A percentile compares a stretch with the other conserved stretches of the same genome.
phyloP scores from a whole-genome alignment of 2,113 vertebrate species.

The Sigmodon hispidus region DNA sequence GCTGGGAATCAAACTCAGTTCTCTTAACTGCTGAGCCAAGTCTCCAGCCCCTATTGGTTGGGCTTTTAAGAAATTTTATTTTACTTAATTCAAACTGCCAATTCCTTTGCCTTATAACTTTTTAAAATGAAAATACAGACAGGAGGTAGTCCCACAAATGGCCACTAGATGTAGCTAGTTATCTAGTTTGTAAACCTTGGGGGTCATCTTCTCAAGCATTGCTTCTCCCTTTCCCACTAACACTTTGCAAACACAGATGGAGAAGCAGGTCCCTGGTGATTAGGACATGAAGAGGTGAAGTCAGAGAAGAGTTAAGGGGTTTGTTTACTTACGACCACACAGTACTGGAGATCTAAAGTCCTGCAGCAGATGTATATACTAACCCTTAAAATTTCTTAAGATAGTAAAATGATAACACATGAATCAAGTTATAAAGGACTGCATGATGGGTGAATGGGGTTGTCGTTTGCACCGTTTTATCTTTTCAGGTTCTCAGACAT shows the following conservation, averaged over 20 bases:
- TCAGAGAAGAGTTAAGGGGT: neutral
- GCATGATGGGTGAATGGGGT: neutral
- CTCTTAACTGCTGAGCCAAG: too few species aligned
- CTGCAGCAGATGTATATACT: too few species aligned
- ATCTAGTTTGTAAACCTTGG: conserved; percentile 47
- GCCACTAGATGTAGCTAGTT: conserved; percentile 72
- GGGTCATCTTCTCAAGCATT: too few species aligned
- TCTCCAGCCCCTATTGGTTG: too few species aligned
- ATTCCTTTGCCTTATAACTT: neutral
- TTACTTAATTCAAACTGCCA: neutral
- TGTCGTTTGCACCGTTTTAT: neutral
- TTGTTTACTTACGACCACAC: neutral
- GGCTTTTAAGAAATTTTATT: neutral
- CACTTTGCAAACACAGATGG: neutral
- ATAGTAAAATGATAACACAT: neutral
- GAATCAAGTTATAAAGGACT: neutral
- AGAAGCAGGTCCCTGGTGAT: too few species aligned
- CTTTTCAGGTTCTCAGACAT: neutral
- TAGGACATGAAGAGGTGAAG: neutral
- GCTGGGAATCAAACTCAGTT: too few species aligned
- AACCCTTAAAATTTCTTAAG: neutral
- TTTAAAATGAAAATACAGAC: neutral
- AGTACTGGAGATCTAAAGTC: neutral
- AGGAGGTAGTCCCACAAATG: neutral
- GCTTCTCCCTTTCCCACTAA: neutral